A percentile compares a stretch with the other conserved stretches of the same genome.
These are phyloP conservation scores for Drosophila sechellia DNA, from an alignment of 1,140 invertebrate genomes.

Conservation along the genomic window DNA sequence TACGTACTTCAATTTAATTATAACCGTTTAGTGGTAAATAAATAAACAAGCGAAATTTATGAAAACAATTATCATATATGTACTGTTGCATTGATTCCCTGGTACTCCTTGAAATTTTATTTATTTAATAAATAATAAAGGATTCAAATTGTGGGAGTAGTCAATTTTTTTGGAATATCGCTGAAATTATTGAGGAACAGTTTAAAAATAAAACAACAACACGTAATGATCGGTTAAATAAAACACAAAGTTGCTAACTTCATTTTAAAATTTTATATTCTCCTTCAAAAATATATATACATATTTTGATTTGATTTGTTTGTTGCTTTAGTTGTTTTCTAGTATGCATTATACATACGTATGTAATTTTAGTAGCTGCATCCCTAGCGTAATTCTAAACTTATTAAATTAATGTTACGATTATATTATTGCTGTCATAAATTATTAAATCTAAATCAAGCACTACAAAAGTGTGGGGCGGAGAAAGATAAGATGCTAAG, in stretches of 20 bases:
- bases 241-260: not conserved
- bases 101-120: too few species aligned
- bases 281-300: slow-evolving; percentile 61
- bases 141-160: too few species aligned
- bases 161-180: too few species aligned
- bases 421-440: slow-evolving; percentile 78
- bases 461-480: slow-evolving; percentile 46
- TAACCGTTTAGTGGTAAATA: slow-evolving; percentile 7
- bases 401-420: slow-evolving; percentile 72
- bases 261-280: slow-evolving; percentile 33
- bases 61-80: not conserved
- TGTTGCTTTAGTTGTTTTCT: slow-evolving; percentile 33
- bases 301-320: slow-evolving; percentile 55
- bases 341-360: slow-evolving; percentile 23
- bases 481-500: slow-evolving; percentile 60
- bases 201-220: too few species aligned
- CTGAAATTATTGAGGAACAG: too few species aligned
- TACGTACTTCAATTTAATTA: slow-evolving; percentile 31
- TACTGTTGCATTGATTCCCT: too few species aligned
- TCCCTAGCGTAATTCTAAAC: slow-evolving; percentile 45
- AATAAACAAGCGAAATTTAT: slow-evolving; percentile 10
- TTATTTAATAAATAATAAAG: too few species aligned
- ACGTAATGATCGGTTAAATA: not conserved
- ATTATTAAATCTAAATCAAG: slow-evolving; percentile 78
- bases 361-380: slow-evolving; percentile 41